Conservation (phyloP, 2,797 vertebrate genomes). For the Siniperca scherzeri region DNA sequence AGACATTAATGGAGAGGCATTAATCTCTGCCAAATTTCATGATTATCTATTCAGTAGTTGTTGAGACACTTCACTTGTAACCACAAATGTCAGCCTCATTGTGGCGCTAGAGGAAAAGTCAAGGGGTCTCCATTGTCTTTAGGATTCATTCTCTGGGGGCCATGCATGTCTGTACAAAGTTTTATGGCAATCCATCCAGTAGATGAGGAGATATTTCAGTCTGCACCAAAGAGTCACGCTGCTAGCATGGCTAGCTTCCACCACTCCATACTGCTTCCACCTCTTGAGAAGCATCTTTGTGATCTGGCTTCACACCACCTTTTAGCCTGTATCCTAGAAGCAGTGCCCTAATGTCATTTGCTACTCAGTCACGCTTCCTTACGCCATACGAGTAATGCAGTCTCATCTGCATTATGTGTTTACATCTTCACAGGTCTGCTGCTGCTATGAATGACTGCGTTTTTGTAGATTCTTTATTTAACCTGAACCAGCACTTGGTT, state of each 20-base stretch:
- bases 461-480: not conserved
- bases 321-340: conserved; percentile 1
- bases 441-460: not conserved
- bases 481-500: no score
- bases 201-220: no score
- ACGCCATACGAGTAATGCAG: not conserved
- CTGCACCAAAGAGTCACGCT: no score
- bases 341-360: not conserved
- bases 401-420: not conserved
- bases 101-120: no score
- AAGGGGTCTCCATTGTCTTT: no score
- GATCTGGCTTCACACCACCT: not conserved
- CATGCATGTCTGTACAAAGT: not conserved
- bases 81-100: no score
- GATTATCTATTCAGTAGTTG: no score
- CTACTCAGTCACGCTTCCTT: not conserved
- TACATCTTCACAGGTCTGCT: not conserved
- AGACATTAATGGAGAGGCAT: not conserved
- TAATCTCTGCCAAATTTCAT: no score
- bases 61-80: no score
- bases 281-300: no score
- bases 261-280: not conserved
- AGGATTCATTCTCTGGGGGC: not conserved
- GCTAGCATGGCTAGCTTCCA: not conserved
- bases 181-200: no score